A percentile compares a stretch with the other conserved stretches of the same genome.
These are phyloP conservation scores for Rhynchotus rufescens DNA, from an alignment of 2,797 vertebrate genomes.

Conservation along the genomic window DNA sequence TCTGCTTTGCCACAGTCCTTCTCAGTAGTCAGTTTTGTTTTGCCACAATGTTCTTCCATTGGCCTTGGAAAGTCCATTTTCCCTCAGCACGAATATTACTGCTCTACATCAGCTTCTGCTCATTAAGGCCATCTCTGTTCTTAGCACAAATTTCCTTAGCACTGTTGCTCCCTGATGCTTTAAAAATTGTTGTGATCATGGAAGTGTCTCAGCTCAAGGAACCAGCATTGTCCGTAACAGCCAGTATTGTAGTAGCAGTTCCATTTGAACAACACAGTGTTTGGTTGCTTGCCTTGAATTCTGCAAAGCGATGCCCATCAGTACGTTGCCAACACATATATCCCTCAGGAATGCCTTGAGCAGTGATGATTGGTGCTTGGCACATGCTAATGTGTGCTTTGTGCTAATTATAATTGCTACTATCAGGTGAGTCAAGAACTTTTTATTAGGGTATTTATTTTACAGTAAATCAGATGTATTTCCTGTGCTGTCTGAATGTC, in stretches of 20 bases:
- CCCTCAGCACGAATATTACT: not conserved
- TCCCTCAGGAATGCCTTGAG: not conserved
- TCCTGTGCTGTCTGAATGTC: not conserved
- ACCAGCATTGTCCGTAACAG: not conserved
- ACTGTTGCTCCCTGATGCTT: not conserved
- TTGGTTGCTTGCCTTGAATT: constrained; percentile 61
- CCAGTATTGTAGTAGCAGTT: not conserved
- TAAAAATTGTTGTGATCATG: not conserved
- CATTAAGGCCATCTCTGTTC: not conserved
- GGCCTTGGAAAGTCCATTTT: not conserved
- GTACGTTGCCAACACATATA: constrained; percentile 30
- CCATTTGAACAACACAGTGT: constrained; percentile 35
- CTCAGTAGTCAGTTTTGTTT: not conserved
- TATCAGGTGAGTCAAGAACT: constrained; percentile 42
- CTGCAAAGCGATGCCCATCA: constrained; percentile 50
- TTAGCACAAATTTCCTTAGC: not conserved
- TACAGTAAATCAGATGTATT: constrained; percentile 27
- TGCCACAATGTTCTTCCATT: not conserved
- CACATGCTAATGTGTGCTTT: constrained; percentile 38
- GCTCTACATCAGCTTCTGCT: not conserved
- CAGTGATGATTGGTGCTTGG: constrained; percentile 24
- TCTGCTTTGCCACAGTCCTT: not conserved
- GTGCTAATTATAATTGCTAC: constrained; percentile 60
- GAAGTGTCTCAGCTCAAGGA: constrained; percentile 6
- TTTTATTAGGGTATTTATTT: constrained; percentile 37